Evolutionary conservation across 2,797 vertebrate genomes (phyloP).

Genomic region (Gorsachius magnificus): DNA sequence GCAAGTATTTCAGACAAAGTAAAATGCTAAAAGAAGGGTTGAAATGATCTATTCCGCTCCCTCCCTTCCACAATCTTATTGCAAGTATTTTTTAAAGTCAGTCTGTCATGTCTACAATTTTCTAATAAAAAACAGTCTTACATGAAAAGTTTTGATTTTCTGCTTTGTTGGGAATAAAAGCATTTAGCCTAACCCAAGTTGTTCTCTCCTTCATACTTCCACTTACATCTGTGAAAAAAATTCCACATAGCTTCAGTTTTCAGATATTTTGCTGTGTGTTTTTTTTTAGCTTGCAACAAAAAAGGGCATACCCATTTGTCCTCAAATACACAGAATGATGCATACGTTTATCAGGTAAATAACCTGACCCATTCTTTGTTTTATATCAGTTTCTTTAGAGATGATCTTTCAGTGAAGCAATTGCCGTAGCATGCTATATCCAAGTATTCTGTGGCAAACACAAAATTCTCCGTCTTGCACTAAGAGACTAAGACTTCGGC

Average conservation of each 20-base stretch:
- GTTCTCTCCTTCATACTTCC: not conserved
- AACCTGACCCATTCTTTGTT: not conserved
- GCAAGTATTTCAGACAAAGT: not conserved
- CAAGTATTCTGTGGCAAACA: not conserved
- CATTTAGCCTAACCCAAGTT: not conserved
- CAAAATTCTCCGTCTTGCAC: not conserved
- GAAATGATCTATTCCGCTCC: not conserved
- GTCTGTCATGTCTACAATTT: not conserved
- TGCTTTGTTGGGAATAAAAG: not conserved
- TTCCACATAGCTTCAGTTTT: not conserved
- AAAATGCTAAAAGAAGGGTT: not conserved
- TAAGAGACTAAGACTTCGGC: not conserved
- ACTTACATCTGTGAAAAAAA: not conserved
- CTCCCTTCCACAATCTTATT: not conserved
- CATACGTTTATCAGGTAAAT: not conserved
- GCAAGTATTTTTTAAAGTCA: not conserved
- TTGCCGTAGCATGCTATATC: not conserved
- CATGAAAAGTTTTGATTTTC: not conserved
- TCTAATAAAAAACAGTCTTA: not conserved
- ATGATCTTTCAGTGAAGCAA: not conserved
- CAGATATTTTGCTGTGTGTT: not conserved
- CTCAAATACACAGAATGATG: not conserved
- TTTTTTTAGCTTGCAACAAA: not conserved
- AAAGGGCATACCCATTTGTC: not conserved
- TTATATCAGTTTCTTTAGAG: not conserved